These are phyloP conservation scores for Calosoma granatense DNA, from an alignment of 1,140 invertebrate species.

Conservation along the genomic window DNA sequence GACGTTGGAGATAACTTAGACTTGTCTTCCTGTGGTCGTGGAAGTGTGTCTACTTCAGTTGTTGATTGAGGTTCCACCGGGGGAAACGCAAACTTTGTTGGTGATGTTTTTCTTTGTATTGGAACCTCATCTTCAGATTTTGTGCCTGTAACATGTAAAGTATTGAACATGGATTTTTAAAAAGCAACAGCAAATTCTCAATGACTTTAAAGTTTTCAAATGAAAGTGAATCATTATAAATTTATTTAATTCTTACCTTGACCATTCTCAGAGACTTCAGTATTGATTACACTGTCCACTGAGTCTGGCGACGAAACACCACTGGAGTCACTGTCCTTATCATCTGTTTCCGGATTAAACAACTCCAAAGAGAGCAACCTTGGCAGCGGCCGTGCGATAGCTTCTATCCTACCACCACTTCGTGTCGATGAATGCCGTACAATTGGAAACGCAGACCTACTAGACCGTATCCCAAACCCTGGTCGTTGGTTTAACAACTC, in stretches of 20 bases:
- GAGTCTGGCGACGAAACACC: conserved; percentile 80
- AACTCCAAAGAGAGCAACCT: conserved; percentile 69
- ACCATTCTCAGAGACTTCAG: not conserved
- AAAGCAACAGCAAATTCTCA: too few relatives aligned
- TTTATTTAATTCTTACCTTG: not conserved
- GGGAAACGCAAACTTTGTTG: not conserved
- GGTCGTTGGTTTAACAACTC: conserved; percentile 53
- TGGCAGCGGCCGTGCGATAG: conserved; percentile 47
- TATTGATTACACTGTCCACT: conserved; percentile 70
- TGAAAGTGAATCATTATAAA: too few relatives aligned
- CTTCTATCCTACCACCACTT: conserved; percentile 37
- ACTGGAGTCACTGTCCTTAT: conserved; percentile 80
- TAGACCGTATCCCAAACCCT: conserved; percentile 42
- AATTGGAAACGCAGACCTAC: conserved; percentile 38
- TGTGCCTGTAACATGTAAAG: conserved; percentile 14
- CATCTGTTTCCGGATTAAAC: conserved; percentile 84
- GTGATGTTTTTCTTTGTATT: not conserved
- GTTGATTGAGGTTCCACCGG: not conserved
- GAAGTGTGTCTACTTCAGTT: not conserved
- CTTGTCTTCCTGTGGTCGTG: conserved; percentile 9
- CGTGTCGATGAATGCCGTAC: conserved; percentile 42
- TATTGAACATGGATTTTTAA: too few relatives aligned
- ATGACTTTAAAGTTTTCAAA: too few relatives aligned
- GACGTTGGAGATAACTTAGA: conserved; percentile 27
- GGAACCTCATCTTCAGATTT: conserved; percentile 30